Conservation (phyloP, 2,797 vertebrate species). For the Lepus oiostolus region DNA sequence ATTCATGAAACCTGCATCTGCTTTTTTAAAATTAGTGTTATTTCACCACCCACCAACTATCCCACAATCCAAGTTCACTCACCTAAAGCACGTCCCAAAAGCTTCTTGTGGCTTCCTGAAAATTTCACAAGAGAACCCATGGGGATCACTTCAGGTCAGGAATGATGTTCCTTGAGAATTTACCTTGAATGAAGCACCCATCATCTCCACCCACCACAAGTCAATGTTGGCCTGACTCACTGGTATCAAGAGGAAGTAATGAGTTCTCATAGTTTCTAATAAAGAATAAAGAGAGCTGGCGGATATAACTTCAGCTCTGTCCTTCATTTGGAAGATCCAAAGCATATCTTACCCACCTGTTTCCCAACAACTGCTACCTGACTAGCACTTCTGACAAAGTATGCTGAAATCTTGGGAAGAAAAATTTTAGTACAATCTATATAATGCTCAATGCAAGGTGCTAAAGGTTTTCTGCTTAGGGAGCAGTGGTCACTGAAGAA, state of each 20-base stretch:
- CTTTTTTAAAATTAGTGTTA: conserved; percentile 30
- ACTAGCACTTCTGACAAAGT: background rate
- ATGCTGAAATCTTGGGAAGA: background rate
- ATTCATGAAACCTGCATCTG: conserved; percentile 46
- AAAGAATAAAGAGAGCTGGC: conserved; percentile 42
- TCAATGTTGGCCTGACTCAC: conserved; percentile 52
- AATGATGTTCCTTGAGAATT: background rate
- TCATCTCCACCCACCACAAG: conserved; percentile 50
- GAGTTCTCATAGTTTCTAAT: conserved; percentile 30
- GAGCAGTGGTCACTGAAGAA: background rate
- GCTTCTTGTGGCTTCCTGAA: background rate
- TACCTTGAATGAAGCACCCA: background rate
- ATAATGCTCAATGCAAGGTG: background rate
- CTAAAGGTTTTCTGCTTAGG: background rate
- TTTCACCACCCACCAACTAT: background rate
- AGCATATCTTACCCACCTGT: background rate
- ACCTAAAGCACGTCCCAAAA: conserved; percentile 13
- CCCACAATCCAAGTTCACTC: background rate
- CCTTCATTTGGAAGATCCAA: background rate
- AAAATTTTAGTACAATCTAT: conserved; percentile 16
- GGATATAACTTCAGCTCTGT: background rate
- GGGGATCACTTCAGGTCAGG: background rate
- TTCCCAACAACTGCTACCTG: background rate
- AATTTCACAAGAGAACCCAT: background rate
- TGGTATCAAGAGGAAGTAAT: conserved; percentile 1